Evolutionary conservation across 1,140 invertebrate genomes (phyloP).

Genomic region (Pararge aegeria): DNA sequence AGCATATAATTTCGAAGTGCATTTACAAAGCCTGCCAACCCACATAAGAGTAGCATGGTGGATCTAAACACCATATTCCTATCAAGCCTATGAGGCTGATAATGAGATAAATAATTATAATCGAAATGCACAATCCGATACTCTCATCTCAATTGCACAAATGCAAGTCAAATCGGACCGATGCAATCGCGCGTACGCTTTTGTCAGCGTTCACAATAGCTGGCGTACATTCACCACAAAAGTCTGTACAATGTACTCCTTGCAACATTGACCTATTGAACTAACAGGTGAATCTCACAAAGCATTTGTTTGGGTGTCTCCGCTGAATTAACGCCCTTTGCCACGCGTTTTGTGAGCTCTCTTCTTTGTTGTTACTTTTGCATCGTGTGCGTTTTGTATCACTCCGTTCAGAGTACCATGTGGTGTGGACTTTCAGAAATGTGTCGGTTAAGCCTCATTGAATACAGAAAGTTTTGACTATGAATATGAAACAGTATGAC

Average conservation of each 20-base stretch:
- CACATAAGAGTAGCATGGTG: too few species aligned
- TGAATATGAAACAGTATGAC: too few species aligned
- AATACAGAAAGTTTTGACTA: too few species aligned
- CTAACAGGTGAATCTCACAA: conserved; percentile 66
- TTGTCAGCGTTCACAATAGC: conserved; percentile 63
- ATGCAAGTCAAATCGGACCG: conserved; percentile 47
- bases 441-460: too few species aligned
- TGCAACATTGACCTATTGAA: conserved; percentile 76
- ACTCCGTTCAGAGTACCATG: too few species aligned
- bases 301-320: conserved; percentile 74
- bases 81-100: too few species aligned
- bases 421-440: too few species aligned
- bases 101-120: too few species aligned
- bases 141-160: background rate
- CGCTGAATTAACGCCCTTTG: conserved; percentile 56
- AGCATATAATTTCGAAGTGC: too few species aligned
- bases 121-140: too few species aligned
- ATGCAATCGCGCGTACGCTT: conserved; percentile 69
- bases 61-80: too few species aligned
- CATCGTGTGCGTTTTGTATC: conserved; percentile 14
- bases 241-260: conserved; percentile 70
- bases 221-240: conserved; percentile 71
- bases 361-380: conserved; percentile 11
- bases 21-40: too few species aligned
- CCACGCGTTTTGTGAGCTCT: conserved; percentile 20